These are phyloP conservation scores for Patella caerulea DNA, from an alignment of 2,888 invertebrate species.

Conservation along the genomic window DNA sequence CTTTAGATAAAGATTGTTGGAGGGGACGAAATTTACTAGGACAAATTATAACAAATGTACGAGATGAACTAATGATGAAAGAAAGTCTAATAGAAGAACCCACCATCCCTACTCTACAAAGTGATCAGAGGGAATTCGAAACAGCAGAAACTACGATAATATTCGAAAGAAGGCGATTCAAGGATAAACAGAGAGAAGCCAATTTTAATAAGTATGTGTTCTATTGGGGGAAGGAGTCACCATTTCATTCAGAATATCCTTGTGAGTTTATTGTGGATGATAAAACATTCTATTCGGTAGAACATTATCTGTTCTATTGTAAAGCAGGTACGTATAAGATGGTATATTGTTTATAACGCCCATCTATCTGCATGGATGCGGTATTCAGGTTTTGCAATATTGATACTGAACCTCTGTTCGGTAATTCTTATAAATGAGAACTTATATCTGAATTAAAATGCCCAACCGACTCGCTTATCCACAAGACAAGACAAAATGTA, in stretches of 20 bases:
- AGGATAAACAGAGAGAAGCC: background rate
- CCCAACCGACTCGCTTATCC: too few species aligned
- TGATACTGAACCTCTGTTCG: too few species aligned
- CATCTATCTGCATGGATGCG: too few species aligned
- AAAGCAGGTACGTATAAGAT: background rate
- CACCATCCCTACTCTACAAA: background rate
- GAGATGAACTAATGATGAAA: background rate
- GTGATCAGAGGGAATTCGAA: background rate
- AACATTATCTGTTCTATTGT: background rate
- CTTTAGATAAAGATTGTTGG: background rate
- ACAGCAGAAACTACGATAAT: background rate
- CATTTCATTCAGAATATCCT: background rate
- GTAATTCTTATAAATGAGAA: too few species aligned
- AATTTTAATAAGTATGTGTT: background rate
- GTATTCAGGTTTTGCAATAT: too few species aligned
- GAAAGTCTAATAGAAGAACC: background rate
- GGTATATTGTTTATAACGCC: too few species aligned
- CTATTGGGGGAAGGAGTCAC: background rate
- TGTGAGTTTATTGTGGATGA: background rate
- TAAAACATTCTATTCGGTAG: background rate
- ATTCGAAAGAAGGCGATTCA: background rate
- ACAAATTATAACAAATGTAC: background rate
- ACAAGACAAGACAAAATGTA: too few species aligned
- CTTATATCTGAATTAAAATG: too few species aligned
- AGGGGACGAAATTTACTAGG: conserved; percentile 1